A percentile compares a stretch with the other conserved stretches of the same genome.
These are phyloP conservation scores for Paedocypris sp. DNA, from an alignment of 2,113 vertebrate genomes.

Conservation along the genomic window DNA sequence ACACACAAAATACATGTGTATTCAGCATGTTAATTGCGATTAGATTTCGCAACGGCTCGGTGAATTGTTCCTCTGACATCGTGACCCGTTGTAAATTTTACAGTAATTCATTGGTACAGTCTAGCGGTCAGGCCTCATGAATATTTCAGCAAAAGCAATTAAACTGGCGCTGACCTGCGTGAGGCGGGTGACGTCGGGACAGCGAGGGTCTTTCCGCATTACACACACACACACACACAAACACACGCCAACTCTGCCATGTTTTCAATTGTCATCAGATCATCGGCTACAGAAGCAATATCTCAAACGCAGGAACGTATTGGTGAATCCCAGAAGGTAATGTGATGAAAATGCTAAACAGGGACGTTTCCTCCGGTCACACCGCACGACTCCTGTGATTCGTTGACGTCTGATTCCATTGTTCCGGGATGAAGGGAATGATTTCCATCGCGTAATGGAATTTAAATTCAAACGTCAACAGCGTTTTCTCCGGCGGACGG, in stretches of 20 bases:
- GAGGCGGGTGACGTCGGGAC: constrained; percentile 17
- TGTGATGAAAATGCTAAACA: constrained; percentile 32
- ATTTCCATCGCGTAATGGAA: constrained; percentile 34
- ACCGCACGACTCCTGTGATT: constrained; percentile 24
- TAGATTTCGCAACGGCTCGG: constrained; percentile 32
- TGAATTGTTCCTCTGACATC: constrained; percentile 36
- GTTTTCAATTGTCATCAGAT: constrained; percentile 3
- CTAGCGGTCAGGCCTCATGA: constrained; percentile 21
- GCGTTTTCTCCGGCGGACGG: constrained; percentile 14
- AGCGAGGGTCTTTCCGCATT: not conserved
- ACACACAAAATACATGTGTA: constrained; percentile 12
- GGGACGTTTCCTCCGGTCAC: constrained; percentile 17
- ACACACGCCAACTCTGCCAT: not conserved
- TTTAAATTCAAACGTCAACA: constrained; percentile 36
- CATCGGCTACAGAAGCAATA: not conserved
- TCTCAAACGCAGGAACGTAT: not conserved
- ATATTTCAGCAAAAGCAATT: constrained; percentile 36
- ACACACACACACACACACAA: not conserved
- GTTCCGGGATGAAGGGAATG: constrained; percentile 22
- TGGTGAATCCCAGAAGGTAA: constrained; percentile 15
- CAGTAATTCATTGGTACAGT: constrained; percentile 32
- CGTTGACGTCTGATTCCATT: constrained; percentile 14
- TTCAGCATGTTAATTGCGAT: constrained; percentile 35
- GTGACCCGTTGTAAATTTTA: constrained; percentile 36
- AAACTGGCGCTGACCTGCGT: constrained; percentile 12